Conservation (phyloP, 2,113 vertebrate species). For the Plestiodon gilberti region DNA sequence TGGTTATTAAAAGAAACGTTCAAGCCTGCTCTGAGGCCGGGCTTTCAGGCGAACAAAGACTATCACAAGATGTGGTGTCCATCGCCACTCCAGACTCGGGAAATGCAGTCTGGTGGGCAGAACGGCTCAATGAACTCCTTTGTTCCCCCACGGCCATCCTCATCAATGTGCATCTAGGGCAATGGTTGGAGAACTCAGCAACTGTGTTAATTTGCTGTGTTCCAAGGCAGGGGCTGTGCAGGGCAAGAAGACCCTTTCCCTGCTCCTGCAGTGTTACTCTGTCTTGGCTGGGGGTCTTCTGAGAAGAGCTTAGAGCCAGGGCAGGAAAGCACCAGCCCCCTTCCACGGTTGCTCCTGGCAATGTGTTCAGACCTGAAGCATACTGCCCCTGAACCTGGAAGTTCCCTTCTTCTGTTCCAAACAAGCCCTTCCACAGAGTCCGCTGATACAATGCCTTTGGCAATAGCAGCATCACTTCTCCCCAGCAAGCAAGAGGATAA, state of each 20-base stretch:
- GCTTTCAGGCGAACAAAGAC: background rate
- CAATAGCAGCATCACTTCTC: background rate
- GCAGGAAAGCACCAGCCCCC: no score
- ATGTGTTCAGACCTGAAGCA: background rate
- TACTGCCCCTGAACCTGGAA: background rate
- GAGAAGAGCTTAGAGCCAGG: no score
- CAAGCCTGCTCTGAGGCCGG: background rate
- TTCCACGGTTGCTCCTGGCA: background rate
- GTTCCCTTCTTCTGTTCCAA: background rate
- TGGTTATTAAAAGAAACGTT: background rate
- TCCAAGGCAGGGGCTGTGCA: background rate
- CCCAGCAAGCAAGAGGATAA: background rate
- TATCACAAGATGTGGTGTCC: slow-evolving; percentile 19
- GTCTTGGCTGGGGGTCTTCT: background rate
- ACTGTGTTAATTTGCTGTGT: background rate
- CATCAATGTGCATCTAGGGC: slow-evolving; percentile 3
- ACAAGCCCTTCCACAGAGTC: background rate
- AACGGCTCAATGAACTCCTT: slow-evolving; percentile 3
- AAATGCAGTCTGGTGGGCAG: slow-evolving; percentile 31
- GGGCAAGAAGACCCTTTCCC: background rate
- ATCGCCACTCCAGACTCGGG: slow-evolving; percentile 4
- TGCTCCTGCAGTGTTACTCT: background rate
- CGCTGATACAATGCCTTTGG: no score
- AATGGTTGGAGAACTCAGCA: background rate
- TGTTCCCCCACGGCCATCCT: slow-evolving; percentile 1